Base-by-base conservation (phyloP, 2,888 invertebrate species). In the Mamestra brassicae region DNA sequence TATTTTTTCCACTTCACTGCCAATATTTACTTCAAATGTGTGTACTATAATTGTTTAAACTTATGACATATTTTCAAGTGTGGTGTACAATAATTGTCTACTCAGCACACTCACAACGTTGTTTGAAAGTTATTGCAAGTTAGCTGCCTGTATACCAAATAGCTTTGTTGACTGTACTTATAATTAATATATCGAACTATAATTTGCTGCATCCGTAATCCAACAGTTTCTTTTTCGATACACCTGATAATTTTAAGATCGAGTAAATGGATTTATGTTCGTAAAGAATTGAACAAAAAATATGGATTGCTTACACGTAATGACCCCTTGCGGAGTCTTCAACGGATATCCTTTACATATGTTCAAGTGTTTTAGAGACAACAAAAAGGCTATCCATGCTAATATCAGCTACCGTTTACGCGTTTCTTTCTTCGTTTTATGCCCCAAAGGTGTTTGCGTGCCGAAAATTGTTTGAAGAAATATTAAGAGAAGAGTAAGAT, bases 281-380 rank as follows among this genome's bases (percentile, higher is more conserved):
- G 63, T 75, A 81, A 80, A 83, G 61, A 66, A 63, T 74, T 72
- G 69, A 74, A 78, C 72, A 87, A 92, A 93, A 93, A 92, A 90
- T 90, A 89, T 92, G 88, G 88, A 91, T 91, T 91, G 90, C 92
- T 91, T 82, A 89, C 85, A 82, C 83, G 87, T 95, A 95, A 96
- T 95, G 93, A 94, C 90, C 94, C 92, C 91, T 93, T 91, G 88
- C 88, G 90, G 89, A 82, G 89, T 89, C 65, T 55, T 83, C 90
- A 90, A 88, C 95, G 96, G 96, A 96, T 95, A 96, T 96, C 96
- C 96, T 95, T 89, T 89, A 90, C 94, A 93, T 93, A 92, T 92
- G 93, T 72, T 62, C 54, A 62, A 82, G 68, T 76, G 72, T 78
- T 92, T 91, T 90, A 89, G 90, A 90, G 88, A 90, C 93, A 93